Evolutionary conservation across 2,888 invertebrate genomes (phyloP), one percentile per base, ranked within the genome.

Genomic region (Drosophila monieri): DNA sequence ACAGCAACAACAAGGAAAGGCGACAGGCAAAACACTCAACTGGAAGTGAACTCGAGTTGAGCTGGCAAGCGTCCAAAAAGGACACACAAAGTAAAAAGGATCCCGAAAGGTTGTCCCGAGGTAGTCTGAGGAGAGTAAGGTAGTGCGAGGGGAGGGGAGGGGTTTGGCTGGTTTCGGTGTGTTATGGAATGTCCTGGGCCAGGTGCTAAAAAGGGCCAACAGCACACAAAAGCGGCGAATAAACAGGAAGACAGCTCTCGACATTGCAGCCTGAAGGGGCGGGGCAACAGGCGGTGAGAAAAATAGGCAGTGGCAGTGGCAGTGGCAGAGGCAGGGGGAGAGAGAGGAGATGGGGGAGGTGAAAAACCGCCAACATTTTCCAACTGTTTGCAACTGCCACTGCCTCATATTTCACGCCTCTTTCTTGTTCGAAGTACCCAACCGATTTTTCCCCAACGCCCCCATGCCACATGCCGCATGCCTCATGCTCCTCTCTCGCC

Each of bases 61-160:
- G 41, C 68, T 86, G 84, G 85, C 87, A 78, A 69, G 52, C 60
- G 59, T 80, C 85, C 87, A 85, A 56, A 37, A 43, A 73, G 56
- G 44, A 52, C 51, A 54, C 12, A 47, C 8, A 54, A 46, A 54
- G 43, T 12, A 21, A 30, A 18, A 43, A 43, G 43, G 43, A 43
- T 43, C 46, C 41, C 27, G 54, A 64, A 39, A 61, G 48, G 25
- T 8, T 23, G 21, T 23, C 21, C 21, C 21, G 25, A 14, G 25
- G 47, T 5, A 5, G 39, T 14, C 1, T 27, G 9, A 14, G 39
- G 15, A 9, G 35, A 12, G 35, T 32, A 21, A 8, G 55, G 35
- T 15, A 25, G 18, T n/a, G 30, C 1, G 27, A 46, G 27, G 18
- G 32, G 14, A 12, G 48, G 47, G 55, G 32, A n/a, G n/a, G n/a